These are phyloP conservation scores for Agonopterix arenella DNA, from an alignment of 2,888 invertebrate species.

Conservation along the genomic window DNA sequence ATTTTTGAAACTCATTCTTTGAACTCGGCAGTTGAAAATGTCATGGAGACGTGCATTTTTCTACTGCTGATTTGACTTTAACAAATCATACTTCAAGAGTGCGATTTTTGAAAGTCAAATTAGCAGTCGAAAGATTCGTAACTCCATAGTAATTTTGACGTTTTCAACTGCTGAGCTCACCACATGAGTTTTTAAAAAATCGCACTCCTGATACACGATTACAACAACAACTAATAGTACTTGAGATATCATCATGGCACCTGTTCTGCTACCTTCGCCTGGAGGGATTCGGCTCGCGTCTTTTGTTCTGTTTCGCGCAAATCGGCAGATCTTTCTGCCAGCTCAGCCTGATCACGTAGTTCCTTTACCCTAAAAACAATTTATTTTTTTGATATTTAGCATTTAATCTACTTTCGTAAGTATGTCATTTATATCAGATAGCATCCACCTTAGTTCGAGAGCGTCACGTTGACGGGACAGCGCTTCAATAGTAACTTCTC, in stretches of 20 bases:
- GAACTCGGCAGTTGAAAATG: too few species aligned
- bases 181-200: too few species aligned
- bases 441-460: constrained; percentile 51
- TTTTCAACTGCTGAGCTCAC: too few species aligned
- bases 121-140: too few species aligned
- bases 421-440: neutral
- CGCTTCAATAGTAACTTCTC: constrained; percentile 57
- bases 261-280: constrained; percentile 59
- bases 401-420: neutral
- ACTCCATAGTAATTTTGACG: too few species aligned
- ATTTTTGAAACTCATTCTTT: too few species aligned
- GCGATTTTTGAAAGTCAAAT: too few species aligned
- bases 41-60: too few species aligned
- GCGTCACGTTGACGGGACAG: constrained; percentile 61
- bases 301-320: constrained; percentile 30
- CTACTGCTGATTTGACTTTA: too few species aligned
- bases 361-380: constrained; percentile 48
- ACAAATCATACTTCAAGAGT: too few species aligned
- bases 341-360: constrained; percentile 44
- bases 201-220: neutral
- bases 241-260: constrained; percentile 30
- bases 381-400: neutral
- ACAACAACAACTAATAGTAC: constrained; percentile 7
- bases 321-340: constrained; percentile 31
- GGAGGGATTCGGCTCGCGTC: constrained; percentile 36